Conservation (phyloP, 2,888 invertebrate genomes). For the Campopleginae sp. region DNA sequence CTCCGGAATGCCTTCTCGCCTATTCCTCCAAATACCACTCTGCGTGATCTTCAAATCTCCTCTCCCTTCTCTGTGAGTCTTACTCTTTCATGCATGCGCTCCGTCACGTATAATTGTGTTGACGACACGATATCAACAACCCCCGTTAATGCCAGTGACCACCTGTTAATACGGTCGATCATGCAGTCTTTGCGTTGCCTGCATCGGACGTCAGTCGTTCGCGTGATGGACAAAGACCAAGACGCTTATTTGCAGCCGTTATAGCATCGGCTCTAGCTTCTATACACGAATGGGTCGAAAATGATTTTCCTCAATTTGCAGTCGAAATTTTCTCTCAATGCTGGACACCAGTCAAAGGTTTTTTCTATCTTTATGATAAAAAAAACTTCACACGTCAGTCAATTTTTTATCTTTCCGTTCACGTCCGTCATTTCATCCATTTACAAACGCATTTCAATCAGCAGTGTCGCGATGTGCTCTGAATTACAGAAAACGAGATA, state of each 20-base stretch:
- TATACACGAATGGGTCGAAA: constrained; percentile 2
- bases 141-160: constrained; percentile 19
- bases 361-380: background rate
- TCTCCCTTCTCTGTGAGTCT: background rate
- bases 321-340: constrained; percentile 33
- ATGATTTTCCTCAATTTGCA: constrained; percentile 64
- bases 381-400: background rate
- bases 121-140: constrained; percentile 12
- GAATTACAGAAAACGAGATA: constrained; percentile 85
- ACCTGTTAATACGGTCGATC: constrained; percentile 55
- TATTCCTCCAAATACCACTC: background rate
- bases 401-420: background rate
- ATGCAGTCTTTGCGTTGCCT: background rate
- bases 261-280: background rate
- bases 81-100: background rate
- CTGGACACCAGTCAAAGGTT: constrained; percentile 28
- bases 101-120: background rate
- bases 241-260: constrained; percentile 22
- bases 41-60: constrained; percentile 21
- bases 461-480: background rate
- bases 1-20: constrained; percentile 4
- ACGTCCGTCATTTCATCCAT: background rate
- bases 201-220: constrained; percentile 48
- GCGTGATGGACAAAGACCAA: constrained; percentile 24
- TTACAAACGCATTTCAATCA: background rate